Evolutionary conservation across 37 sponge, comb jelly and placozoan genomes (phyloP), one percentile per base, ranked within the genome.

Genomic region (Lycopodina hypogea): DNA sequence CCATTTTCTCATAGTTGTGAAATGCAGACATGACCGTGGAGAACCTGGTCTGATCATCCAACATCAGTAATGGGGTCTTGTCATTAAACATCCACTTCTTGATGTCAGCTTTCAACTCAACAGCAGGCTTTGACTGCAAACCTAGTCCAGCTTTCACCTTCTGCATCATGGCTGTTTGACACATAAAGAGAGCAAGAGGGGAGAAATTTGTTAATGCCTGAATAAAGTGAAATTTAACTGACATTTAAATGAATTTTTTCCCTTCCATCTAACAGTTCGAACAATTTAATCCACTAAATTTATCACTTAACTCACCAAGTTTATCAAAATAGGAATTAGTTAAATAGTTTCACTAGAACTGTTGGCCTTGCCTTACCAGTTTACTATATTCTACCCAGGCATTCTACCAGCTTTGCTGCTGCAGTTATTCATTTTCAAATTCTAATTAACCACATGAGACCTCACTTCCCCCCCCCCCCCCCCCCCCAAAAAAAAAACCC

Each of bases 1-100:
- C 88, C 51, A 22, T 28, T 57, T 76, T 64, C 76, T 87, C 88
- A 63, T 87, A 87, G 34, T 76, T 60, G 35, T 50, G 28, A 63
- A 87, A 82, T 21, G 73, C 66, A 12, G 70, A 72, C 88, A 87
- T 87, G 42, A 87, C 55, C 52, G 51, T 69, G 19, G 63, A 48
- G 69, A 81, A 87, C 36, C 40, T 69, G 21, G 60, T 83, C 22
- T 19, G 28, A 58, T 81, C 76, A n/a, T 35, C 48, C 26, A 60
- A 56, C 28, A 81, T 56, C 23, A 50, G 21, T 23, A 71, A 4
- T 23, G 78, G 83, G 2, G 56, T 36, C 38, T 70, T 69, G 38
- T 45, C 52, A 42, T 45, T 34, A 68, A 81, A 78, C 78, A 87
- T 87, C 0, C 77, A 24, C 69, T 69, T 75, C 76, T 87, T 87